Percentiles rank a stretch among this genome's conserved stretches.
phyloP scores from a whole-genome alignment of 2,888 invertebrate genomes.

The Apamea sordens region DNA sequence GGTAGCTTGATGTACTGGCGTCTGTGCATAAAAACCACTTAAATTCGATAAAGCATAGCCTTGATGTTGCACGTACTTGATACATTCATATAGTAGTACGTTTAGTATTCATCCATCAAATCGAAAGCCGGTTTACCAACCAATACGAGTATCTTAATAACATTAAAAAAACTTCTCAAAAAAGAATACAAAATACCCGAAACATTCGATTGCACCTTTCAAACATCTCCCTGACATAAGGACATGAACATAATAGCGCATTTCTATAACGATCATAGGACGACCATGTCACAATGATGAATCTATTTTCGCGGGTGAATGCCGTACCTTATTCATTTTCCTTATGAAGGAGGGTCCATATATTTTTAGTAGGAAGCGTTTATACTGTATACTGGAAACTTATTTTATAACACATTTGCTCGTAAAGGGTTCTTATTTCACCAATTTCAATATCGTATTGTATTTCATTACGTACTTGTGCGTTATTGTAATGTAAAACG shows the following conservation, averaged over 20 bases:
- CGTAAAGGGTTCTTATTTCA: no score
- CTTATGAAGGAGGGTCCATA: conserved; percentile 32
- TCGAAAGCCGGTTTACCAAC: background rate
- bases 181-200: background rate
- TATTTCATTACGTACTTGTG: no score
- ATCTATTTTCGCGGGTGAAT: conserved; percentile 59
- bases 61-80: background rate
- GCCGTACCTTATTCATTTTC: conserved; percentile 55
- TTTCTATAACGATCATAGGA: conserved; percentile 48
- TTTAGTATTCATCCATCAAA: background rate
- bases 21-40: no score
- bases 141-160: background rate
- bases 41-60: background rate
- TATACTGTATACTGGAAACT: background rate
- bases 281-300: conserved; percentile 60
- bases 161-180: background rate
- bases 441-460: no score
- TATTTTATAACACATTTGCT: background rate
- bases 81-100: background rate
- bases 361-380: conserved; percentile 19
- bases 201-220: background rate
- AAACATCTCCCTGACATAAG: conserved; percentile 31
- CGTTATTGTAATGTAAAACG: no score
- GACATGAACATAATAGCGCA: conserved; percentile 39
- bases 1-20: no score